A percentile compares a stretch with the other conserved stretches of the same genome.
Evolutionary conservation across 1,140 invertebrate genomes (phyloP).

Genomic region (Penaeus japonicus): DNA sequence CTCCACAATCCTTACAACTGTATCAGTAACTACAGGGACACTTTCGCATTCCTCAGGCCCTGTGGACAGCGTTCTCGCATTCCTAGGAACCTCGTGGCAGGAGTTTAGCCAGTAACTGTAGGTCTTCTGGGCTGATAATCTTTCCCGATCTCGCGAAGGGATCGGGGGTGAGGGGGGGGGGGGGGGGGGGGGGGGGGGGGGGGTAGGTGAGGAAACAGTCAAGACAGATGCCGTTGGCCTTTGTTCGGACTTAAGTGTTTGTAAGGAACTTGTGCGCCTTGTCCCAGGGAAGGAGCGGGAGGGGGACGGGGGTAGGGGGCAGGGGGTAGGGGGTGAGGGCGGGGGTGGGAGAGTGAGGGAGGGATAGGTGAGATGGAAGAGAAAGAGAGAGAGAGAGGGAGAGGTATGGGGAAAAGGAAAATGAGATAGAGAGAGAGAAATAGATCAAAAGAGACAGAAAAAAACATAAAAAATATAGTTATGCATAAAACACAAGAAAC

Average conservation of each 20-base stretch:
- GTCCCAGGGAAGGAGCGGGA: not conserved
- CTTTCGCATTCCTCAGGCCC: too few species aligned
- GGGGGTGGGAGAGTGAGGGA: not conserved
- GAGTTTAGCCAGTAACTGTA: too few species aligned
- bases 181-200: not conserved
- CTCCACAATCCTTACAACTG: too few species aligned
- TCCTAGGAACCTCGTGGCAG: too few species aligned
- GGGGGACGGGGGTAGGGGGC: not conserved
- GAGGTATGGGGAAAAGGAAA: constrained; percentile 1
- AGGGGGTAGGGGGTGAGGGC: not conserved
- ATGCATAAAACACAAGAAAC: not conserved
- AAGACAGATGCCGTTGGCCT: too few species aligned
- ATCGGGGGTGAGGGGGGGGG: not conserved
- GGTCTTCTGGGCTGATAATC: not conserved
- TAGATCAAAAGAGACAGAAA: not conserved
- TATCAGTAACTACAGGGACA: too few species aligned
- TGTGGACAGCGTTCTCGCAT: too few species aligned
- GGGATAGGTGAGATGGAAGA: not conserved
- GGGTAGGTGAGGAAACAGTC: too few species aligned
- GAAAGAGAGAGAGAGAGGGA: not conserved
- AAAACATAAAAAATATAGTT: not conserved
- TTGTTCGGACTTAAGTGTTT: too few species aligned
- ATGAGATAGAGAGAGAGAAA: not conserved
- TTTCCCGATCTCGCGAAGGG: not conserved
- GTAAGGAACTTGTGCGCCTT: too few species aligned